Conservation (phyloP, 2,113 vertebrate species). For the Antennarius striatus region DNA sequence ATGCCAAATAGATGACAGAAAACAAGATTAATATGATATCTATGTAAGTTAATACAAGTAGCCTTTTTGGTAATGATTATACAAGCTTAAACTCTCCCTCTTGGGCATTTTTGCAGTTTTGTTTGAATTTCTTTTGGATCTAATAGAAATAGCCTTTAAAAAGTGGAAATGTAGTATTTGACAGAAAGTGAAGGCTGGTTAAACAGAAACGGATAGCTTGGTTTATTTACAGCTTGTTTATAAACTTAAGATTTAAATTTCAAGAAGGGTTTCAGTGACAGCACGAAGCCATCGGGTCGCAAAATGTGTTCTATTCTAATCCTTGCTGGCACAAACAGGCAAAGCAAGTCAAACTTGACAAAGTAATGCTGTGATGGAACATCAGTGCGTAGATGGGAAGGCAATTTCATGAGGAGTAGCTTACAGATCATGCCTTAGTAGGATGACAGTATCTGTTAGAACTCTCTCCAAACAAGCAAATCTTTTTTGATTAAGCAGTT, state of each 20-base stretch:
- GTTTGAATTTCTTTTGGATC: slow-evolving; percentile 3
- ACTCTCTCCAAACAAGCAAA: too few relatives aligned
- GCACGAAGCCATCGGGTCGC: slow-evolving; percentile 17
- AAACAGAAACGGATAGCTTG: not conserved
- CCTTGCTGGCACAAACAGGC: slow-evolving; percentile 27
- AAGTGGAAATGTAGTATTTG: not conserved
- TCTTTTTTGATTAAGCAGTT: too few relatives aligned
- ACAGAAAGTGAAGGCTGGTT: not conserved
- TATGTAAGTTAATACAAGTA: not conserved
- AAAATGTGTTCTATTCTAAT: slow-evolving; percentile 34
- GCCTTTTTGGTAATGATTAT: not conserved
- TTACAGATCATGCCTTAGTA: slow-evolving; percentile 15
- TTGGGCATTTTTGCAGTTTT: slow-evolving; percentile 1
- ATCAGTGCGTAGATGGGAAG: slow-evolving; percentile 28
- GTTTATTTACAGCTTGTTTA: slow-evolving; percentile 27
- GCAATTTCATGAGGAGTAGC: slow-evolving; percentile 29
- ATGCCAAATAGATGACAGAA: slow-evolving; percentile 4
- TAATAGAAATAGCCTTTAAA: not conserved
- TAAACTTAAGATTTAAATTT: slow-evolving; percentile 24
- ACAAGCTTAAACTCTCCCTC: not conserved
- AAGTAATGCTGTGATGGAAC: slow-evolving; percentile 34
- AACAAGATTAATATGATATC: not conserved
- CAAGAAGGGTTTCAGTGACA: slow-evolving; percentile 19
- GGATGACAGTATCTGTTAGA: not conserved
- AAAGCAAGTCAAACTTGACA: slow-evolving; percentile 24